Evolutionary conservation across 2,113 vertebrate genomes (phyloP).

Genomic region (Proterorhinus semilunaris): DNA sequence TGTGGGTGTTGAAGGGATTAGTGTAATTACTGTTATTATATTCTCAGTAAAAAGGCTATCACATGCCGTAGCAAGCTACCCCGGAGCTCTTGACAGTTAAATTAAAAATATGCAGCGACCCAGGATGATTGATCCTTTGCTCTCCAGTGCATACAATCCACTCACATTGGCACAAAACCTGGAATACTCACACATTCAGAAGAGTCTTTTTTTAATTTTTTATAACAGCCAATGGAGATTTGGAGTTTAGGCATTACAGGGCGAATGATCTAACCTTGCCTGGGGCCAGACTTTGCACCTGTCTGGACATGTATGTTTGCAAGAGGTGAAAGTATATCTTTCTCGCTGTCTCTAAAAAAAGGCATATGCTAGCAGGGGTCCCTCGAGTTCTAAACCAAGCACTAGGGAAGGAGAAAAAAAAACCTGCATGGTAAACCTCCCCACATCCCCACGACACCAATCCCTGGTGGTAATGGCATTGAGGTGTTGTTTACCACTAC

Average conservation of each 20-base stretch:
- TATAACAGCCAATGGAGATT: slow-evolving; percentile 58
- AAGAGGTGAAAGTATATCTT: slow-evolving; percentile 54
- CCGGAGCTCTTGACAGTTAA: slow-evolving; percentile 66
- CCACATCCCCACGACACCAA: slow-evolving; percentile 67
- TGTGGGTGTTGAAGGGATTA: slow-evolving; percentile 68
- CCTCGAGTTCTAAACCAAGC: slow-evolving; percentile 46
- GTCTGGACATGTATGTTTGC: slow-evolving; percentile 71
- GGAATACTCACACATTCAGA: slow-evolving; percentile 34
- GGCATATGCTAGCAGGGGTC: slow-evolving; percentile 51
- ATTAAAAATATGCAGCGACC: slow-evolving; percentile 71
- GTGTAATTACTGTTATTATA: slow-evolving; percentile 75
- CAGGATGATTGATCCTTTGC: slow-evolving; percentile 55
- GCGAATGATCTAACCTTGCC: slow-evolving; percentile 67
- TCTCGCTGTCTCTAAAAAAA: slow-evolving; percentile 44
- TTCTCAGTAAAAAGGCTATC: slow-evolving; percentile 62
- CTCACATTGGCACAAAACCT: slow-evolving; percentile 21
- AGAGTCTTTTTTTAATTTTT: slow-evolving; percentile 59
- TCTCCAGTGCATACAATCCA: slow-evolving; percentile 26
- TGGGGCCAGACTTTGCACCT: slow-evolving; percentile 71
- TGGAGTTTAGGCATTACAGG: slow-evolving; percentile 48
- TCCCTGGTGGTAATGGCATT: slow-evolving; percentile 72
- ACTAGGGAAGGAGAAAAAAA: slow-evolving; percentile 60
- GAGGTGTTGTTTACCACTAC: slow-evolving; percentile 75
- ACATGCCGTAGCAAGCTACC: slow-evolving; percentile 40
- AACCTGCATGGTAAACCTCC: slow-evolving; percentile 62